These are phyloP conservation scores for Ptychoptera albimana DNA, from an alignment of 2,888 invertebrate species.

Conservation along the genomic window DNA sequence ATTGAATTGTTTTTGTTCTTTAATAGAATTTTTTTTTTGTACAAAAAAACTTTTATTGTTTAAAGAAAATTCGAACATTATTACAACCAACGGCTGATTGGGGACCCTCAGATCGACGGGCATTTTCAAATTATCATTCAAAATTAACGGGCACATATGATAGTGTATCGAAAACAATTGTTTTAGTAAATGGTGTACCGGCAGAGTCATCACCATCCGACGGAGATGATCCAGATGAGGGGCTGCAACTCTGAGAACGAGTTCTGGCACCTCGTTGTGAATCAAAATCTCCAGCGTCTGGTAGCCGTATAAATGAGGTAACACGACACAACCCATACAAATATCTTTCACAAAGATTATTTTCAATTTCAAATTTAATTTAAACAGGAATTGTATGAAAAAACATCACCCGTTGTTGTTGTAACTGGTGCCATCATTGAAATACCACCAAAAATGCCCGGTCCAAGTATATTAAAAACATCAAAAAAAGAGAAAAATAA, in stretches of 20 bases:
- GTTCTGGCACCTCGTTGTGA: conserved; percentile 30
- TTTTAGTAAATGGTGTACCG: conserved; percentile 31
- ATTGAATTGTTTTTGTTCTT: background rate
- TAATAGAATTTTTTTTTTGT: conserved; percentile 1
- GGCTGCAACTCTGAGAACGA: conserved; percentile 36
- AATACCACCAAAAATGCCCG: conserved; percentile 23
- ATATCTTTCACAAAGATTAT: no score
- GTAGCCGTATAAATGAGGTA: conserved; percentile 4
- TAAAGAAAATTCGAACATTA: conserved; percentile 37
- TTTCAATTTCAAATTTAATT: conserved; percentile 4
- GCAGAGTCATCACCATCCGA: conserved; percentile 16
- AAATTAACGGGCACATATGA: conserved; percentile 29
- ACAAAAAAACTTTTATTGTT: conserved; percentile 29
- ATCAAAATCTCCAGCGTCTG: background rate
- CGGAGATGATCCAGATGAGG: conserved; percentile 16
- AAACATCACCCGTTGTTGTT: conserved; percentile 24
- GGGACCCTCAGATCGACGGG: conserved; percentile 40
- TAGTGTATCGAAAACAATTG: conserved; percentile 32
- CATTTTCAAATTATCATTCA: conserved; percentile 21
- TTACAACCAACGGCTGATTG: conserved; percentile 55
- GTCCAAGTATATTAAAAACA: conserved; percentile 32
- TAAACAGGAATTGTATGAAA: conserved; percentile 29
- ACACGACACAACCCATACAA: no score
- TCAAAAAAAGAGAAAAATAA: conserved; percentile 12
- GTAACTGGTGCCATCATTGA: conserved; percentile 10